A percentile compares a stretch with the other conserved stretches of the same genome.
Evolutionary conservation across 2,113 vertebrate species (phyloP).

Genomic region (Mormoops blainvillei): DNA sequence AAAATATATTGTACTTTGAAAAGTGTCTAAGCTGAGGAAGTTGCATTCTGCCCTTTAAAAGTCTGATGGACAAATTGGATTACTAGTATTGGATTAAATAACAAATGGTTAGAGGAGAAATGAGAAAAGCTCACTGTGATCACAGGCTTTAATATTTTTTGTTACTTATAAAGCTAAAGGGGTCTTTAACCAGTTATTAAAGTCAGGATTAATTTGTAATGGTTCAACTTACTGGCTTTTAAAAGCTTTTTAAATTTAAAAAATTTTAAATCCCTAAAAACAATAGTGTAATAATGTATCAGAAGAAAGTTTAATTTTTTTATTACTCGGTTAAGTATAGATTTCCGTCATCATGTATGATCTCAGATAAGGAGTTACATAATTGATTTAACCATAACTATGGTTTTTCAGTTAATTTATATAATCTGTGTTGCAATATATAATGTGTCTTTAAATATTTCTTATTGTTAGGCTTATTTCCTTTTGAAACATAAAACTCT

Average conservation of each 20-base stretch:
- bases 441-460: conserved; percentile 54
- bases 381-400: conserved; percentile 67
- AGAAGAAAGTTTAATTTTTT: conserved; percentile 73
- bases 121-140: conserved; percentile 94
- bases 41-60: conserved; percentile 93
- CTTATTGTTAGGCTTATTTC: conserved; percentile 40
- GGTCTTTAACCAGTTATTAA: conserved; percentile 99
- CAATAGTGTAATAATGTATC: conserved; percentile 76
- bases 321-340: conserved; percentile 68
- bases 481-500: conserved; percentile 35
- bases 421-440: conserved; percentile 53
- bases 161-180: conserved; percentile 88
- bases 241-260: conserved; percentile 87
- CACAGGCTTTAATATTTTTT: conserved; percentile 90
- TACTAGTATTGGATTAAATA: conserved; percentile 99
- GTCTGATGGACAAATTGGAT: conserved; percentile 99
- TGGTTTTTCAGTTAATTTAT: conserved; percentile 73
- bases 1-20: conserved; percentile 93
- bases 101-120: conserved; percentile 95
- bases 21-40: conserved; percentile 92
- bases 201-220: conserved; percentile 99
- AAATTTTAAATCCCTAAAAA: conserved; percentile 69
- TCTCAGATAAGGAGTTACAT: conserved; percentile 67
- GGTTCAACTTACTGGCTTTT: conserved; percentile 91
- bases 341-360: conserved; percentile 70